Conservation (phyloP, 2,113 vertebrate genomes). For the Cricetomys ansorgei region DNA sequence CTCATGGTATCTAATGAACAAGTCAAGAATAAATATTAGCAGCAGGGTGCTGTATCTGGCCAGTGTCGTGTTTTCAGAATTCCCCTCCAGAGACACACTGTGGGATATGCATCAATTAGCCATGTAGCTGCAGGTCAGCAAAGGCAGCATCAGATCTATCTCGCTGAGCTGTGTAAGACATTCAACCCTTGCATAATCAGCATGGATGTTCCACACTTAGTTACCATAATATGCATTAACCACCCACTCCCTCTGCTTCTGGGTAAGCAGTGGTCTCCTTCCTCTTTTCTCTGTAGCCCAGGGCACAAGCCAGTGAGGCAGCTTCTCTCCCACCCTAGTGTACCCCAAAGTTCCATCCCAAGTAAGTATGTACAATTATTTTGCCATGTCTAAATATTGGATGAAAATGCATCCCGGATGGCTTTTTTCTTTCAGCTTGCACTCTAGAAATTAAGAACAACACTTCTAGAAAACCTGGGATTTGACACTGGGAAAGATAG, state of each 20-base stretch:
- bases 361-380: background rate
- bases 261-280: background rate
- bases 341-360: background rate
- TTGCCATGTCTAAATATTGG: background rate
- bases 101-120: background rate
- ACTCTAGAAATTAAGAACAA: background rate
- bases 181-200: background rate
- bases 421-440: background rate
- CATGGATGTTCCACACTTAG: background rate
- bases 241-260: fast-evolving
- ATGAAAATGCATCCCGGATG: background rate
- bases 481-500: no score
- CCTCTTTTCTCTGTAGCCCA: background rate
- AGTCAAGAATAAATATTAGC: slow-evolving; percentile 55
- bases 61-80: background rate
- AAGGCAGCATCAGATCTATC: background rate
- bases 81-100: background rate
- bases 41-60: background rate
- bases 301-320: background rate
- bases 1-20: background rate
- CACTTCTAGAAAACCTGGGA: background rate
- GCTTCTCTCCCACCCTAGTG: background rate
- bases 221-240: background rate
- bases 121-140: background rate
- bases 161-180: background rate